Conservation (phyloP, 2,113 vertebrate species). For the Varanus komodoensis region DNA sequence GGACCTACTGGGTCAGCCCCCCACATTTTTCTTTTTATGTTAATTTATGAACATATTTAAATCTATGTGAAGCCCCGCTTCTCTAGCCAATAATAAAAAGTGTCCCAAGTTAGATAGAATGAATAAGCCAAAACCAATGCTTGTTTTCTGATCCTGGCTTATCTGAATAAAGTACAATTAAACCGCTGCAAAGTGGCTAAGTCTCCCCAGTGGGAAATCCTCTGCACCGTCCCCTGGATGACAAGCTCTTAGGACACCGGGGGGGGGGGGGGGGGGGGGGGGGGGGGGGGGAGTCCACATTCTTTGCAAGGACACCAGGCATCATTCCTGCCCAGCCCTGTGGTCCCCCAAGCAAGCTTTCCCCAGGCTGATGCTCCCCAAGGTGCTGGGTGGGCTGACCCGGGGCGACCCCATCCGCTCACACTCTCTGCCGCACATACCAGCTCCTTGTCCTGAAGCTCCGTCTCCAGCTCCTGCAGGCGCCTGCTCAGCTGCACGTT, state of each 20-base stretch:
- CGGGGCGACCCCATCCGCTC: not conserved
- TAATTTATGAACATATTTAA: too few relatives aligned
- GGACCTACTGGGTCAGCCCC: too few relatives aligned
- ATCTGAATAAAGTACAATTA: too few relatives aligned
- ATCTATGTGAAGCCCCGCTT: too few relatives aligned
- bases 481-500: constrained; percentile 84
- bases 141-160: too few relatives aligned
- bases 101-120: too few relatives aligned
- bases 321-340: not conserved
- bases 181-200: too few relatives aligned
- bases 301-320: not conserved
- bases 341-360: not conserved
- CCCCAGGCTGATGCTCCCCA: not conserved
- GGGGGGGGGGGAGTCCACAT: not conserved
- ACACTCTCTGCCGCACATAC: constrained; percentile 73
- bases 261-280: too few relatives aligned
- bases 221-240: not conserved
- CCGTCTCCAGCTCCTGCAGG: constrained; percentile 88
- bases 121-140: not conserved
- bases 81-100: too few relatives aligned
- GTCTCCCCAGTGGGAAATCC: too few relatives aligned
- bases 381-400: not conserved
- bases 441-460: constrained; percentile 91
- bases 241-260: not conserved
- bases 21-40: too few relatives aligned